Base-by-base conservation (phyloP, 1,140 invertebrate genomes). In the Leptopilina clavipes region DNA sequence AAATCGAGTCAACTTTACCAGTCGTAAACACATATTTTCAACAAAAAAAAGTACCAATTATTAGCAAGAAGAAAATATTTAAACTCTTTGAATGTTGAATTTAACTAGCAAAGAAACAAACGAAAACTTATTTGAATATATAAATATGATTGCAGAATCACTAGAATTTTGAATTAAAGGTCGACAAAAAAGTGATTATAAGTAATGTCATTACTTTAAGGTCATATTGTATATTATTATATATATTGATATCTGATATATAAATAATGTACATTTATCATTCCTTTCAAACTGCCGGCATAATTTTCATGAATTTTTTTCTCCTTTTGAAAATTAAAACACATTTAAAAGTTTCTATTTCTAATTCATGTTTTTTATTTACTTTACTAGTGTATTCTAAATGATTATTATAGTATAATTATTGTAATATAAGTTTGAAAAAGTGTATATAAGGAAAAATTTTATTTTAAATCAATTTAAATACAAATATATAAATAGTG, bases 1-100 rank as follows among this genome's bases (percentile, higher is more conserved):
- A 94, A 93, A 80, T 93, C 94, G 17, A 90, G 89, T 77, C 92
- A 92, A 76, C 86, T 91, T 3, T 91, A 90, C 77, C 89, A 92
- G 73, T 91, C 89, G 6, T 92, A 90, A 90, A 83, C 14, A 0
- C 3, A 14, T 14, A 59, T 59, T 59, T 59, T 59, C 12, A 65
- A 37, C 7, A 65, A 65, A 12, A 22, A 31, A 31, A 31, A n/a
- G 25, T 31, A 31, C 14, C 9, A 65, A 65, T 65, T 65, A 9
- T 14, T 65, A 31, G 22, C 25, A 31, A n/a, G 5, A 25, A n/a
- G n/a, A 65, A 25, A 22, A 22, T 6, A 22, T 31, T 25, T 25
- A 19, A 25, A 25, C 19, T 59, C 19, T 59, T 31, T 31, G 1
- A 7, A 65, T 31, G 12, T 37, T 31, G 14, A 65, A 65, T 31